Conservation (phyloP, 2,797 vertebrate genomes). For the Neosilurus mollespiculum region DNA sequence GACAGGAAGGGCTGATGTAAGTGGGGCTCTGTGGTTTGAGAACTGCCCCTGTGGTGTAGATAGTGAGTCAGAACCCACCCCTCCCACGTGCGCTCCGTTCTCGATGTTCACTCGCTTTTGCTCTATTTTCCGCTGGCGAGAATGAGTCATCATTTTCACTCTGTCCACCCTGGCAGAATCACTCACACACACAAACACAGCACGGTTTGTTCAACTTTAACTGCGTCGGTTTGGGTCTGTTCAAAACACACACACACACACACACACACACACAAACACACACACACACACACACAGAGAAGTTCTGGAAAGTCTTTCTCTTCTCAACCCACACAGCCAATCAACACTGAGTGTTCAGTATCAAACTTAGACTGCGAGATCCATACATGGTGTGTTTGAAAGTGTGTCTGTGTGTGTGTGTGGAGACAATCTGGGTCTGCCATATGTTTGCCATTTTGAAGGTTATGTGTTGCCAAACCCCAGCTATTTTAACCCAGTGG, state of each 20-base stretch:
- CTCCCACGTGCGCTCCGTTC: background rate
- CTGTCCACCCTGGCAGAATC: slow-evolving; percentile 8
- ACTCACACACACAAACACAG: background rate
- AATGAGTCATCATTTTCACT: slow-evolving; percentile 25
- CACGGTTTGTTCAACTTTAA: background rate
- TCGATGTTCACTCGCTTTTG: background rate
- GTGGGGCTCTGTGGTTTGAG: background rate
- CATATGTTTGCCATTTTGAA: slow-evolving; percentile 35
- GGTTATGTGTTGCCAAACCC: slow-evolving; percentile 61
- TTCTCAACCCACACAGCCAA: background rate
- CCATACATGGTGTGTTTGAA: background rate
- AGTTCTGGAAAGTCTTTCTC: slow-evolving; percentile 1
- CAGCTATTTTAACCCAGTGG: slow-evolving; percentile 61
- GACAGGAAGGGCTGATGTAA: slow-evolving; percentile 1
- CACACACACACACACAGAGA: background rate
- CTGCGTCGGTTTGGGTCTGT: background rate
- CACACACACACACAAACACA: slow-evolving; percentile 5
- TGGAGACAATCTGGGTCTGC: slow-evolving; percentile 1
- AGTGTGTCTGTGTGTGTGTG: background rate
- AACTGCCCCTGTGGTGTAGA: background rate
- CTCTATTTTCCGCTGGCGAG: slow-evolving; percentile 16
- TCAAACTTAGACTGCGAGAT: background rate
- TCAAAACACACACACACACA: slow-evolving; percentile 12
- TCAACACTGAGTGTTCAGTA: background rate
- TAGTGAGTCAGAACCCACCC: background rate